Conservation (phyloP, 2,797 vertebrate species). For the Sebastes matsubarae region DNA sequence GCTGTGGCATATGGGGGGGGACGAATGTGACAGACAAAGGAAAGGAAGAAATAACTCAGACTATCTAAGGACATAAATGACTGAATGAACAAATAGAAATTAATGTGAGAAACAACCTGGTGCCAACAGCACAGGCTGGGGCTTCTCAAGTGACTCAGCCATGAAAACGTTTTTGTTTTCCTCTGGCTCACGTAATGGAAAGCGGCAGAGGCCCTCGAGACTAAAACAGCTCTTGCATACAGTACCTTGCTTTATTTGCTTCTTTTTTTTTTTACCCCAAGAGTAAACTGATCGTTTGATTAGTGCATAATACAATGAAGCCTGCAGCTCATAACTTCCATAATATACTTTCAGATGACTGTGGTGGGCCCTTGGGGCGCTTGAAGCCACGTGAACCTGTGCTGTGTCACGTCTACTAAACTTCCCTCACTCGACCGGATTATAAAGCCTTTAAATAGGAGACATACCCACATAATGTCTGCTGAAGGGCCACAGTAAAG, state of each 20-base stretch:
- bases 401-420: not conserved
- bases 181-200: constrained; percentile 50
- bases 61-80: not conserved
- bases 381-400: not conserved
- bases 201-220: constrained; percentile 45
- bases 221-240: constrained; percentile 47
- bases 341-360: constrained; percentile 39
- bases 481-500: not conserved
- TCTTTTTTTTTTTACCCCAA: constrained; percentile 18
- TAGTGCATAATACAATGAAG: constrained; percentile 49
- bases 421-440: not conserved
- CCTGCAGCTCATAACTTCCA: constrained; percentile 43
- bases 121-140: constrained; percentile 19
- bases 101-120: constrained; percentile 26
- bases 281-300: constrained; percentile 70
- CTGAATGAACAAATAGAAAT: constrained; percentile 33
- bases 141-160: constrained; percentile 54
- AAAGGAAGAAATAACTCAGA: not conserved
- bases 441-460: constrained; percentile 14
- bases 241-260: constrained; percentile 66
- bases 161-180: constrained; percentile 62
- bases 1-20: not conserved
- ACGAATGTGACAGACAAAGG: not conserved
- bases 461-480: not conserved
- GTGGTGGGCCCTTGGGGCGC: not conserved